Conservation (phyloP, 2,113 vertebrate species). For the Nansenia antarctica region DNA sequence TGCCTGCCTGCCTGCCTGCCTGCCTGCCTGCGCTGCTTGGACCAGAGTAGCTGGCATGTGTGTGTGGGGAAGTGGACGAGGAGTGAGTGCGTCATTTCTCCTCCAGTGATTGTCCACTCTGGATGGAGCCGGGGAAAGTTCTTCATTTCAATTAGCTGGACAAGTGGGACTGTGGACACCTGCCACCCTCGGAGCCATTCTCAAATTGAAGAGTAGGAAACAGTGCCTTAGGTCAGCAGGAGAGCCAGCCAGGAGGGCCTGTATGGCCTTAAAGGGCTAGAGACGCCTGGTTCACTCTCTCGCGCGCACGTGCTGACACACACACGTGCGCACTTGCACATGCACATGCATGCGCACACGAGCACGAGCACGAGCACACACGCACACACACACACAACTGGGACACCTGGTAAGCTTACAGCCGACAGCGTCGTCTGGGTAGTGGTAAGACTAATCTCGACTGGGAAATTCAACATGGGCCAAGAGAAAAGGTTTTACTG, state of each 20-base stretch:
- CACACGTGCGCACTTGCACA: not conserved
- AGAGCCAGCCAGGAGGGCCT: constrained; percentile 14
- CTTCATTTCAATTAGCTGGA: constrained; percentile 54
- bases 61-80: constrained; percentile 8
- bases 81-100: constrained; percentile 40
- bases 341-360: constrained; percentile 11
- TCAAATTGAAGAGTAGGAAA: constrained; percentile 10
- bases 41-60: constrained; percentile 32
- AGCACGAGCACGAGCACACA: constrained; percentile 2
- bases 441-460: no score
- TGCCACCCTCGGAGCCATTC: constrained; percentile 29
- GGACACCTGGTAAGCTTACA: not conserved
- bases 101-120: constrained; percentile 32
- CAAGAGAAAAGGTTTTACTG: not conserved
- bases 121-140: constrained; percentile 26
- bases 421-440: not conserved
- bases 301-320: not conserved
- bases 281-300: constrained; percentile 12
- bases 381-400: not conserved
- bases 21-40: constrained; percentile 18
- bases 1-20: constrained; percentile 13
- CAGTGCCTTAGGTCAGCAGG: constrained; percentile 11
- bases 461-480: not conserved
- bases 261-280: constrained; percentile 18
- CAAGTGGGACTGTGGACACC: constrained; percentile 47